Percentiles rank a stretch among this genome's conserved stretches.
phyloP scores from a whole-genome alignment of 2,113 vertebrate species.

The Phalacrocorax brasilianus region DNA sequence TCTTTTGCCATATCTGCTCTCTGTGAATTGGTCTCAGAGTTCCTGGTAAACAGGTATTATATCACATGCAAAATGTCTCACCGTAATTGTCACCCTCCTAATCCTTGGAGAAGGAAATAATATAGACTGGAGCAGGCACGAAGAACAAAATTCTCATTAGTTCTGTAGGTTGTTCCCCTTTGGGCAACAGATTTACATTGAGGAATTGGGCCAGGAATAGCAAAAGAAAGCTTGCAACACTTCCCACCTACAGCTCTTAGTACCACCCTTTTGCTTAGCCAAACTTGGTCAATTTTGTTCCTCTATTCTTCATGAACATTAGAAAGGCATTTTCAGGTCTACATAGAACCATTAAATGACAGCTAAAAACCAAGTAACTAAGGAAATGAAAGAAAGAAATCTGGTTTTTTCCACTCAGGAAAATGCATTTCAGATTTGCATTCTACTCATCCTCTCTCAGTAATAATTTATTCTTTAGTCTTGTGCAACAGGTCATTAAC shows the following conservation, averaged over 20 bases:
- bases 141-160: neutral
- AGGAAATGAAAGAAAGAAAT: neutral
- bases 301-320: neutral
- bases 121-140: neutral
- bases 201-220: neutral
- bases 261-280: neutral
- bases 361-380: neutral
- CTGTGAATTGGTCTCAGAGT: neutral
- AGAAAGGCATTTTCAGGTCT: neutral
- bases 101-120: neutral
- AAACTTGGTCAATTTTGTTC: constrained; percentile 3
- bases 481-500: constrained; percentile 38
- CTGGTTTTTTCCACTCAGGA: neutral
- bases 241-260: neutral
- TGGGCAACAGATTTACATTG: neutral
- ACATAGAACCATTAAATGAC: neutral
- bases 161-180: neutral
- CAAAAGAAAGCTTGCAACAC: neutral
- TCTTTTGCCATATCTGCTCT: neutral
- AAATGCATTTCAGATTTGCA: neutral
- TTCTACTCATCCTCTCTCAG: neutral
- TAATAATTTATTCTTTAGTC: constrained; percentile 25
- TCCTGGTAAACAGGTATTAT: neutral
- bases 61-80: neutral
- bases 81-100: neutral